phyloP scores from a whole-genome alignment of 2,797 vertebrate genomes.

The Chiloscyllium punctatum region DNA sequence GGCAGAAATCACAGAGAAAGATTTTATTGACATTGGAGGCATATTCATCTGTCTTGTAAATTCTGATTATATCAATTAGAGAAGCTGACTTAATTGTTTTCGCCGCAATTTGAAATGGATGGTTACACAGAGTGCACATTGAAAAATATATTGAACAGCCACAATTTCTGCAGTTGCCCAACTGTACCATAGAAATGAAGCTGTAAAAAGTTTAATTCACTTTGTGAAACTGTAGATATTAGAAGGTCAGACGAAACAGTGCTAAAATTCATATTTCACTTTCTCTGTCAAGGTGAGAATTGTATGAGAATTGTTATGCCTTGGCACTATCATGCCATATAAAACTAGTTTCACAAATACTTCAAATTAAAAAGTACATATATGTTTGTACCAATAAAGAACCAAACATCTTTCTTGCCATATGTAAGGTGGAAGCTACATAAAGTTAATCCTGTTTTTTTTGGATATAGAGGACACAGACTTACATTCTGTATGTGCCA shows the following conservation, averaged over 20 bases:
- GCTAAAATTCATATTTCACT: neutral
- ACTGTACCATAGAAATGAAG: neutral
- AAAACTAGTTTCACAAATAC: neutral
- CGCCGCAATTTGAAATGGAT: neutral
- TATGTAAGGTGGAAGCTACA: neutral
- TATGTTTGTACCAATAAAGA: neutral
- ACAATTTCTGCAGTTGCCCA: neutral
- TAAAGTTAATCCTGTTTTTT: neutral
- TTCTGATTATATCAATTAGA: neutral
- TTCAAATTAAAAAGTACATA: neutral
- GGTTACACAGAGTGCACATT: neutral
- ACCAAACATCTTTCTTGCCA: too few species aligned
- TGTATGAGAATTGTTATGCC: neutral
- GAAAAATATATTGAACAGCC: neutral
- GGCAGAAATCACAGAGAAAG: neutral
- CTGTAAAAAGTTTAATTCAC: neutral
- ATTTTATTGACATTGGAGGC: too few species aligned
- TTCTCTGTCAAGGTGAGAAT: neutral
- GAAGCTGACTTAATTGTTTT: neutral
- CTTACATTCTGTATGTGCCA: neutral
- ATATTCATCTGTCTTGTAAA: neutral
- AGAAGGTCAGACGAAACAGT: neutral
- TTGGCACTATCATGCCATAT: too few species aligned
- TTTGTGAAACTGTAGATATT: neutral
- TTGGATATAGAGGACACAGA: neutral